These are phyloP conservation scores for Hermatobates lingyangjiaoensis DNA, from an alignment of 1,140 invertebrate species.

Conservation along the genomic window DNA sequence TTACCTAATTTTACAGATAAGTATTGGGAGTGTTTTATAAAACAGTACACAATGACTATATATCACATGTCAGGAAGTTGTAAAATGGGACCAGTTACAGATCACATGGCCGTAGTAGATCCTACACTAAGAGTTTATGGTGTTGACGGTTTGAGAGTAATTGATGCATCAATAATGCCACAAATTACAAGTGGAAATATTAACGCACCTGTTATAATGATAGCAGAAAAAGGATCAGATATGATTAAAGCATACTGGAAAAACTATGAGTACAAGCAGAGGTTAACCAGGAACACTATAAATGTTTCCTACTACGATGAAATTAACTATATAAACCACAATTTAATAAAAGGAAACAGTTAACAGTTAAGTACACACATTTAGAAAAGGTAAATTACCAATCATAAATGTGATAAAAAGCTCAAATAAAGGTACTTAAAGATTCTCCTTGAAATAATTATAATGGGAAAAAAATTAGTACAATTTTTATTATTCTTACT, in stretches of 20 bases:
- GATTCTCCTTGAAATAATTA: too few relatives aligned
- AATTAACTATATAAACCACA: too few relatives aligned
- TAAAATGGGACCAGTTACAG: slow-evolving; percentile 62
- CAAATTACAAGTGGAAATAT: slow-evolving; percentile 66
- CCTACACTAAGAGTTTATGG: slow-evolving; percentile 55
- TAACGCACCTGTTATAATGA: slow-evolving; percentile 75
- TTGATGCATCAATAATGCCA: slow-evolving; percentile 67
- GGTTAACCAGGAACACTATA: too few relatives aligned
- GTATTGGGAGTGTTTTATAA: slow-evolving; percentile 60
- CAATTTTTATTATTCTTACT: too few relatives aligned
- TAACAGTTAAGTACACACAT: too few relatives aligned
- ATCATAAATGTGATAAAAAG: too few relatives aligned
- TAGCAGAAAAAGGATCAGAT: slow-evolving; percentile 80
- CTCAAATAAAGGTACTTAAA: too few relatives aligned
- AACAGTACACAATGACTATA: slow-evolving; percentile 67
- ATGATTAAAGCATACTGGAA: slow-evolving; percentile 56
- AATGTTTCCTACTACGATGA: too few relatives aligned
- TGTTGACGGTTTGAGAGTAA: slow-evolving; percentile 48
- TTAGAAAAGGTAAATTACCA: too few relatives aligned
- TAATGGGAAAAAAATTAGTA: too few relatives aligned
- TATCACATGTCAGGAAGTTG: slow-evolving; percentile 55
- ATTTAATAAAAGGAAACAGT: too few relatives aligned
- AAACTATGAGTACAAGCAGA: not conserved
- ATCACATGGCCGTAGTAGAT: slow-evolving; percentile 67
- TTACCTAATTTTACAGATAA: slow-evolving; percentile 55